phyloP scores from a whole-genome alignment of 2,113 vertebrate genomes.

The Forbesichthys agassizii region DNA sequence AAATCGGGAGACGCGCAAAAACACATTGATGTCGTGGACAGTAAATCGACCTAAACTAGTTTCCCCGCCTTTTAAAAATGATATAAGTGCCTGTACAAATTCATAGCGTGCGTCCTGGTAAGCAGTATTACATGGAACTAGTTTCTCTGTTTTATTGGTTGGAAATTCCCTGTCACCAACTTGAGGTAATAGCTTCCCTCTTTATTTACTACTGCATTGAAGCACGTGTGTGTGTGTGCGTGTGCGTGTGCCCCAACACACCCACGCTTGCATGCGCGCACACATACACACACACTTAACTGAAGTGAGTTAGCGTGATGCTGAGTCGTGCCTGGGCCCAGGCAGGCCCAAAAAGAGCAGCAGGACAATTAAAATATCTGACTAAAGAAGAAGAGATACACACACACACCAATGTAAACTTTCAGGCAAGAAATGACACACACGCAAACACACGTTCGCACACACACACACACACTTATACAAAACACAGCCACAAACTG shows the following conservation, averaged over 20 bases:
- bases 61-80: not conserved
- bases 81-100: not conserved
- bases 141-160: no score
- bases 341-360: slow-evolving; percentile 40
- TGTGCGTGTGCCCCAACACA: not conserved
- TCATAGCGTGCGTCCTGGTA: not conserved
- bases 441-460: slow-evolving; percentile 18
- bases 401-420: slow-evolving; percentile 5
- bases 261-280: slow-evolving; percentile 7
- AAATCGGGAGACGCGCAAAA: not conserved
- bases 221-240: no score
- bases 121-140: not conserved
- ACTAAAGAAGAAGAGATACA: slow-evolving; percentile 30
- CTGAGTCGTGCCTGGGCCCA: slow-evolving; percentile 24
- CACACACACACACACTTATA: slow-evolving; percentile 1
- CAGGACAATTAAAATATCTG: slow-evolving; percentile 57
- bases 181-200: not conserved
- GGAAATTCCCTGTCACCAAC: not conserved
- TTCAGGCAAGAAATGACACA: not conserved
- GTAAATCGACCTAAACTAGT: not conserved
- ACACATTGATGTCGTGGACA: not conserved
- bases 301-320: slow-evolving; percentile 18
- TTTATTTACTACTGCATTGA: not conserved
- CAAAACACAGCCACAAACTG: slow-evolving; percentile 11
- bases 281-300: slow-evolving; percentile 19